Conservation (phyloP, 2,888 invertebrate genomes). For the Theretra japonica region DNA sequence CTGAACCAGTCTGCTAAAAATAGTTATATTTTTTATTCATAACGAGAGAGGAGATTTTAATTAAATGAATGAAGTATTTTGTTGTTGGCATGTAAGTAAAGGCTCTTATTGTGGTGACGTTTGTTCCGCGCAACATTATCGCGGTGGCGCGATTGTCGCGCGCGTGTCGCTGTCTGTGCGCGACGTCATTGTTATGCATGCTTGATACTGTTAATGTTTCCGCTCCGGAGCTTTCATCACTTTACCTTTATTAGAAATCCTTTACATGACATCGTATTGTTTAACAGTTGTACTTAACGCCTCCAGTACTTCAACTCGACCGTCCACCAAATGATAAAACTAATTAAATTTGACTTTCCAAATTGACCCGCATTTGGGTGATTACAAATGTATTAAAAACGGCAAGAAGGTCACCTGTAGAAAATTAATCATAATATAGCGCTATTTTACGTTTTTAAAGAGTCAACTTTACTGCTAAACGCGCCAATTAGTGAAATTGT, state of each 20-base stretch:
- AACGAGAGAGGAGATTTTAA: slow-evolving; percentile 71
- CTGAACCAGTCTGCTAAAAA: slow-evolving; percentile 77
- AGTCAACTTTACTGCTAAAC: slow-evolving; percentile 19
- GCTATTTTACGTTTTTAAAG: slow-evolving; percentile 24
- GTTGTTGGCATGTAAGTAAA: slow-evolving; percentile 57
- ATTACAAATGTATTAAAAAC: slow-evolving; percentile 13
- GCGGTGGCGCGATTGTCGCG: slow-evolving; percentile 40
- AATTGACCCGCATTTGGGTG: slow-evolving; percentile 21
- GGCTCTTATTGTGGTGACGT: slow-evolving; percentile 45
- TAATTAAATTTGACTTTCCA: slow-evolving; percentile 17
- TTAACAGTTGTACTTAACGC: not conserved
- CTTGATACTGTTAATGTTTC: slow-evolving; percentile 44
- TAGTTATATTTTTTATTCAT: slow-evolving; percentile 71
- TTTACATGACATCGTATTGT: slow-evolving; percentile 34
- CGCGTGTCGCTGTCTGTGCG: slow-evolving; percentile 50
- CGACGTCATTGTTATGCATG: slow-evolving; percentile 49
- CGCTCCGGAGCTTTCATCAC: slow-evolving; percentile 52
- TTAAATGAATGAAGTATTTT: slow-evolving; percentile 76
- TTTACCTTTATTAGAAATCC: slow-evolving; percentile 54
- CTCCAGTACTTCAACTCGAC: too few relatives aligned
- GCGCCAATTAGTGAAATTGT: slow-evolving; percentile 11
- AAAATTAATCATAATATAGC: slow-evolving; percentile 28
- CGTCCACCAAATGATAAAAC: not conserved
- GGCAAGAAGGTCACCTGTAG: not conserved
- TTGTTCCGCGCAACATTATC: slow-evolving; percentile 52